These are phyloP conservation scores for Columba livia DNA, from an alignment of 2,113 vertebrate genomes.

Conservation along the genomic window DNA sequence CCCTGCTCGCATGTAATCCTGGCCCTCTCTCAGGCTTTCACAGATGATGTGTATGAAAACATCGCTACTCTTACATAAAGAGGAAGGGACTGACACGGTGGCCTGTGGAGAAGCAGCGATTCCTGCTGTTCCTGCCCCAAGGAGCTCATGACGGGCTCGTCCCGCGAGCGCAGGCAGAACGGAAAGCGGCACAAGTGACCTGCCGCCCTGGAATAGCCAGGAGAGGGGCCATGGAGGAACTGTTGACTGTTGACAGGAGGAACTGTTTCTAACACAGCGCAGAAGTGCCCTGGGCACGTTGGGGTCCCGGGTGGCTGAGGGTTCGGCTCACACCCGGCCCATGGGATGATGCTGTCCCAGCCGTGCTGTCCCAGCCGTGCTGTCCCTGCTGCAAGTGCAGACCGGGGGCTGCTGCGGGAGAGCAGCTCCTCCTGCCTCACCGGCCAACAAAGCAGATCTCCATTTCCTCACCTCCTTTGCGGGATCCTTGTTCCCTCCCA, in stretches of 20 bases:
- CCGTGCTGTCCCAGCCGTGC: too few species aligned
- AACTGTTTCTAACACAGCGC: not conserved
- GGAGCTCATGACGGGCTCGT: not conserved
- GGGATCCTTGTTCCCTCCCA: rapidly evolving
- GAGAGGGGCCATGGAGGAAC: rapidly evolving
- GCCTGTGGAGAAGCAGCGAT: rapidly evolving
- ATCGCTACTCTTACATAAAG: rapidly evolving
- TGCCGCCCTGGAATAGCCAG: too few species aligned
- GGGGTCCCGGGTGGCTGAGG: not conserved
- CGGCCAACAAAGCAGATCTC: not conserved
- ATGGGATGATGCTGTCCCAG: not conserved
- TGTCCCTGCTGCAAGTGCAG: too few species aligned
- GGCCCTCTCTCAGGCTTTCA: not conserved
- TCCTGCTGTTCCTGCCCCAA: not conserved
- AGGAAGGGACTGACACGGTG: rapidly evolving
- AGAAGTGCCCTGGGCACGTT: too few species aligned
- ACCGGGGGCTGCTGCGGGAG: not conserved
- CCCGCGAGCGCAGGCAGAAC: not conserved
- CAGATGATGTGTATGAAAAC: rapidly evolving
- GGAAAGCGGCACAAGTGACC: not conserved
- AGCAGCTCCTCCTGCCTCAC: not conserved
- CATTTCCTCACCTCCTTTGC: not conserved
- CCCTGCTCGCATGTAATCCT: rapidly evolving
- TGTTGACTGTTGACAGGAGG: too few species aligned
- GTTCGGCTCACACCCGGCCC: not conserved